Evolutionary conservation across 2,797 vertebrate species (phyloP), one percentile per base, ranked within the genome.

Genomic region (Rhinophrynus dorsalis): DNA sequence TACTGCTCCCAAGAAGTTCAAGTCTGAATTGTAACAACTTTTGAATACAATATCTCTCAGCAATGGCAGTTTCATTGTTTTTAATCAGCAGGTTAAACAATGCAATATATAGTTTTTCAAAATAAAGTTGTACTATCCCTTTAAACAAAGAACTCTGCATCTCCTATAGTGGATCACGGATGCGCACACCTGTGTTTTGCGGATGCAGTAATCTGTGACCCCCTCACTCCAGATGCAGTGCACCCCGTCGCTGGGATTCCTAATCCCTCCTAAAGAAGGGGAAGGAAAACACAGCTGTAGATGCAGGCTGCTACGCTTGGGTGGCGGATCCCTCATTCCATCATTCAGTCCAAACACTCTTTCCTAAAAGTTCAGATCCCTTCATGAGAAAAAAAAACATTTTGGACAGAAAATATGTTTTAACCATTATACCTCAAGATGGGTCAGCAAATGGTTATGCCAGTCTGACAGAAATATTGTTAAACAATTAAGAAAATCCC

Each of bases 261-360:
- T 70, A 63, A 70, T 70, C 58, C 59, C 29, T 63, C 20, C 50
- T 55, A 35, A 62, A 20, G 21, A 63, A 70, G 48, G 50, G 50
- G 30, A 62, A 70, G 48, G 18, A 45, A 70, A 70, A 70, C 68
- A 70, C 68, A 70, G 68, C 68, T 70, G 68, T 48, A 18, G 21
- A 17, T 21, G 8, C 29, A 47, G 5, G 38, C 10, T n/a, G 54
- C 24, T 10, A 59, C 17, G 68, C 58, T 62, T 42, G 10, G 29
- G n/a, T 45, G 59, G 50, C 5, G 33, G 27, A 38, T 44, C 50
- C 30, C 11, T 70, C 68, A 55, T 47, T 20, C 47, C 47, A 23
- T 61, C 33, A 42, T 52, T n/a, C 26, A 15, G 30, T 27, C 10
- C 37, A 10, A 7, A 20, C n/a, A 47, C 35, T 24, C 11, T 32